These are phyloP conservation scores for Morbakka virulenta DNA, from an alignment of 30 jellyfish, hydroid and myxozoan species.

Conservation along the genomic window DNA sequence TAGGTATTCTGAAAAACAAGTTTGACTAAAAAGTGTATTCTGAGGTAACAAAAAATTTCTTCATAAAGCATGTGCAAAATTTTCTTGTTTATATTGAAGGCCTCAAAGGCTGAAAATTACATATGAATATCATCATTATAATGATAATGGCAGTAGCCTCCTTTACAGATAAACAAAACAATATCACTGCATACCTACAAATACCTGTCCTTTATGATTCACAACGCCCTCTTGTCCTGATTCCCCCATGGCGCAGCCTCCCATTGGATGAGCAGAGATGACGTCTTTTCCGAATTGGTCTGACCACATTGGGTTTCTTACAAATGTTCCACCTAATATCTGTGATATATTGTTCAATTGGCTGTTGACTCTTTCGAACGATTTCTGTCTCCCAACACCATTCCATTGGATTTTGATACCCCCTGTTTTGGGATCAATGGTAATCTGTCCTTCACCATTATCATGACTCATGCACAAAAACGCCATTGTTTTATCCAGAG, in stretches of 20 bases:
- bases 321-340: constrained; percentile 53
- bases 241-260: constrained; percentile 76
- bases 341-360: constrained; percentile 24
- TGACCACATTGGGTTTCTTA: constrained; percentile 60
- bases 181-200: too few species aligned
- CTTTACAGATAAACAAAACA: too few species aligned
- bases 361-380: constrained; percentile 20
- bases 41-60: too few species aligned
- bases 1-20: too few species aligned
- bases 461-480: constrained; percentile 64
- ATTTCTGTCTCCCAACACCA: constrained; percentile 59
- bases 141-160: too few species aligned
- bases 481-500: constrained; percentile 45
- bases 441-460: constrained; percentile 38
- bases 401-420: constrained; percentile 45
- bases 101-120: too few species aligned
- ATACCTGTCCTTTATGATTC: constrained; percentile 76
- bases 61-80: too few species aligned
- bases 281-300: constrained; percentile 33
- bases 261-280: constrained; percentile 71
- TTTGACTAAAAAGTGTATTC: too few species aligned
- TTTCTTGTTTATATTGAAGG: too few species aligned
- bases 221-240: constrained; percentile 69
- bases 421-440: constrained; percentile 38
- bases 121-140: too few species aligned